A percentile compares a stretch with the other conserved stretches of the same genome.
Conservation (phyloP, 2,113 vertebrate species). For the Aegithalos caudatus region DNA sequence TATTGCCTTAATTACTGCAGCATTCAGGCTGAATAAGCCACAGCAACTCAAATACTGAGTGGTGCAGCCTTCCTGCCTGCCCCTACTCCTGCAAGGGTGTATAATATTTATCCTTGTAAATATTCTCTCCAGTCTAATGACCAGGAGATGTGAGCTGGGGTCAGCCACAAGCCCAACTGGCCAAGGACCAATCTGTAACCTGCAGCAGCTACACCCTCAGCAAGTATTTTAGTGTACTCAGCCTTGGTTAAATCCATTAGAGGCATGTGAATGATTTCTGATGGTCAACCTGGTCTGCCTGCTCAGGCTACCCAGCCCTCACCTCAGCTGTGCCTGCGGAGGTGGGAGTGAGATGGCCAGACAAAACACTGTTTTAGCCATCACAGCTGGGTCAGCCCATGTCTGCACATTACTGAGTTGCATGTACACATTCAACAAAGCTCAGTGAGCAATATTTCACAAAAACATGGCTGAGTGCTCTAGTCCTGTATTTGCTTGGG, state of each 20-base stretch:
- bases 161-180: neutral
- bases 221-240: rapidly evolving
- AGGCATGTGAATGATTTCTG: rapidly evolving
- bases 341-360: neutral
- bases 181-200: neutral
- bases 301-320: neutral
- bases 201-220: neutral
- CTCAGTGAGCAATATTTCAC: neutral
- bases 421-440: neutral
- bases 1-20: neutral
- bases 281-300: neutral
- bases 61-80: neutral
- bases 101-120: neutral
- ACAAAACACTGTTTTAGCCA: neutral
- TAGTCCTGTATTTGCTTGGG: neutral
- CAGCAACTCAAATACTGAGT: neutral
- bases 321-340: neutral
- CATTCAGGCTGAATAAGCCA: neutral
- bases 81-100: neutral
- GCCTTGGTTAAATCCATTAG: neutral
- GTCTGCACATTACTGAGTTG: neutral
- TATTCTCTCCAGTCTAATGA: neutral
- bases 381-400: neutral
- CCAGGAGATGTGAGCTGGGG: neutral
- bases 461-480: neutral